Evolutionary conservation across 2,113 vertebrate genomes (phyloP).

Genomic region (Serinus canaria): DNA sequence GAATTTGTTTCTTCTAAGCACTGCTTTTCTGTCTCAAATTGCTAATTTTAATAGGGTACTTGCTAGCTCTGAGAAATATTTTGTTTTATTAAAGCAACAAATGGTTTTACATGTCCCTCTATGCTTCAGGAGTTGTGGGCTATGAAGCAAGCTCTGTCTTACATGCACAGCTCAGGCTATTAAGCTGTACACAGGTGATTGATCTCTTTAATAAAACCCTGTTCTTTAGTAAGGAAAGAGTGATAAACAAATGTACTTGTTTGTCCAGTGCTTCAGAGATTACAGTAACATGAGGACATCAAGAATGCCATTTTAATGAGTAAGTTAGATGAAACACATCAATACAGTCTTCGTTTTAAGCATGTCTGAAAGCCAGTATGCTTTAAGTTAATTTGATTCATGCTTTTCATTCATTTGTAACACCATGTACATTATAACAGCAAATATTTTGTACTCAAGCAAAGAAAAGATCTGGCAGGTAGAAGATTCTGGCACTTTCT

Average conservation of each 20-base stretch:
- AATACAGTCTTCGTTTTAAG: constrained; percentile 67
- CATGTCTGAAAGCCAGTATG: constrained; percentile 44
- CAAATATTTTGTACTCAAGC: constrained; percentile 40
- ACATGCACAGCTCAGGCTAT: constrained; percentile 60
- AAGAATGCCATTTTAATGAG: constrained; percentile 72
- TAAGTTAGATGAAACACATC: constrained; percentile 78
- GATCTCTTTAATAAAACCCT: constrained; percentile 84
- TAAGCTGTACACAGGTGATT: constrained; percentile 77
- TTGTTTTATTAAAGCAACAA: constrained; percentile 61
- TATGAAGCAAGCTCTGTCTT: constrained; percentile 55
- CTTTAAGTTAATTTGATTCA: constrained; percentile 69
- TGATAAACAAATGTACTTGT: constrained; percentile 80
- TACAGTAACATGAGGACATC: constrained; percentile 62
- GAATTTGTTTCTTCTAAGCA: constrained; percentile 18
- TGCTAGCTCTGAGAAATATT: constrained; percentile 37
- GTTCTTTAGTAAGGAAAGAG: constrained; percentile 76
- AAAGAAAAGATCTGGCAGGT: constrained; percentile 22
- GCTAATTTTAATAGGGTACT: constrained; percentile 43
- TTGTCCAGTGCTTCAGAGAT: constrained; percentile 77
- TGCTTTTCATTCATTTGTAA: constrained; percentile 69
- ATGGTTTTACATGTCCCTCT: constrained; percentile 50
- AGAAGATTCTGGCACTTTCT: constrained; percentile 49
- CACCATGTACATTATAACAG: constrained; percentile 50
- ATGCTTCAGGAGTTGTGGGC: constrained; percentile 54
- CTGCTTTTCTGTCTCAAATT: constrained; percentile 42